phyloP scores from a whole-genome alignment of 2,888 invertebrate species.

The Aspidapion aeneum region DNA sequence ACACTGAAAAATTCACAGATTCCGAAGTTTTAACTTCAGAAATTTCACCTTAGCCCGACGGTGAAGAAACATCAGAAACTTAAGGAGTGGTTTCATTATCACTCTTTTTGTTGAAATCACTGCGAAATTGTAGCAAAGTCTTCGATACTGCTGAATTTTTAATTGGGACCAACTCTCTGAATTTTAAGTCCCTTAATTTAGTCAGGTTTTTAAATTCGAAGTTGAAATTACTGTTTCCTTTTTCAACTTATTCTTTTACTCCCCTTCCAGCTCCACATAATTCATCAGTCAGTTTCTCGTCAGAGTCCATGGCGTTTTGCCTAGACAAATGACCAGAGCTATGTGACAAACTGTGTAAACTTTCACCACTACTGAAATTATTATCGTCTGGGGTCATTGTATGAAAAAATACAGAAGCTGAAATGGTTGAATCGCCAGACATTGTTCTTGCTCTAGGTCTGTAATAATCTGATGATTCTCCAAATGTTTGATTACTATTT shows the following conservation, averaged over 20 bases:
- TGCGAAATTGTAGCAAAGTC: constrained; percentile 43
- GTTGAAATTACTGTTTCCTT: no score
- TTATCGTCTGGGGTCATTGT: constrained; percentile 18
- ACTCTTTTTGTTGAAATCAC: constrained; percentile 44
- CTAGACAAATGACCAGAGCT: not conserved
- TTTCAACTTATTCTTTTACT: not conserved
- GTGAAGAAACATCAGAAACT: constrained; percentile 50
- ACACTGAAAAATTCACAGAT: constrained; percentile 36
- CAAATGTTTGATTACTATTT: constrained; percentile 12
- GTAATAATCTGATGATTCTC: constrained; percentile 20
- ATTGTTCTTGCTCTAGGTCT: constrained; percentile 34
- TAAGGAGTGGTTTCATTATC: constrained; percentile 70
- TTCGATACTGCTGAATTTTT: no score
- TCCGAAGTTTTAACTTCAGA: constrained; percentile 37
- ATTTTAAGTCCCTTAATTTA: no score
- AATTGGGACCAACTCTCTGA: no score
- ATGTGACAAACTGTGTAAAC: constrained; percentile 34
- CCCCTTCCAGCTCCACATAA: constrained; percentile 36
- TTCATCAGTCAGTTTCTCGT: not conserved
- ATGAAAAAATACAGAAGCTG: constrained; percentile 32
- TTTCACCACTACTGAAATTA: constrained; percentile 35
- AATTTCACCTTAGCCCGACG: constrained; percentile 37
- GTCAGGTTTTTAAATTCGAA: no score
- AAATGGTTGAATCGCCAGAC: constrained; percentile 38
- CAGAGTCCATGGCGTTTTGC: not conserved